Conservation (phyloP, 2,113 vertebrate genomes). For the Alligator mississippiensis region DNA sequence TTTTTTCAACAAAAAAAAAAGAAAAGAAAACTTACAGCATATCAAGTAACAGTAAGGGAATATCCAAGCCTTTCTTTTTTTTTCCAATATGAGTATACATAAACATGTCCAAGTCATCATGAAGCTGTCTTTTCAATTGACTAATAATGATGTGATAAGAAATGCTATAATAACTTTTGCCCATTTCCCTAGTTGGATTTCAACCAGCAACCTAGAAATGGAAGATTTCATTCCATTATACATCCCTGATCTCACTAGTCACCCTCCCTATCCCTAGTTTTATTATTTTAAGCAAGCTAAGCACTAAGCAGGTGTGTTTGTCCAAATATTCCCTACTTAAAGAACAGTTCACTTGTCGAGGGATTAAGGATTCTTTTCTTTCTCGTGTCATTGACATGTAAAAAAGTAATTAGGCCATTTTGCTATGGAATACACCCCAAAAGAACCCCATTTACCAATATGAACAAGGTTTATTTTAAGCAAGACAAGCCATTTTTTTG, state of each 20-base stretch:
- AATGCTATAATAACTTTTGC: neutral
- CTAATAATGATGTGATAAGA: neutral
- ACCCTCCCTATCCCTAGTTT: rapidly evolving
- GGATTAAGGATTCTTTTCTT: rapidly evolving
- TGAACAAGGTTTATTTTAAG: neutral
- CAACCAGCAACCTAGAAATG: neutral
- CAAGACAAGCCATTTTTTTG: neutral
- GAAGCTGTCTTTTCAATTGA: neutral
- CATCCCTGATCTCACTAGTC: neutral
- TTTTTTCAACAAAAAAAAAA: neutral
- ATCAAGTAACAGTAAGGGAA: neutral
- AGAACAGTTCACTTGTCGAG: neutral
- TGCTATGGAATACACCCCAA: rapidly evolving
- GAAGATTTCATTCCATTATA: neutral
- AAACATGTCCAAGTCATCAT: neutral
- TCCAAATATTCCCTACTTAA: rapidly evolving
- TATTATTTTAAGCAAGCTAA: neutral
- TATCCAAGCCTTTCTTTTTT: neutral
- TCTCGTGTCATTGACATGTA: neutral
- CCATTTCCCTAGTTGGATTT: neutral
- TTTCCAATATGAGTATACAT: neutral
- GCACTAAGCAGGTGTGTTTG: neutral
- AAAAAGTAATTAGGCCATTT: neutral
- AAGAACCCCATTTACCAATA: neutral
- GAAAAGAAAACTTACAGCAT: neutral